Base-by-base conservation (phyloP, 2,113 vertebrate genomes). In the Nesoenas mayeri region DNA sequence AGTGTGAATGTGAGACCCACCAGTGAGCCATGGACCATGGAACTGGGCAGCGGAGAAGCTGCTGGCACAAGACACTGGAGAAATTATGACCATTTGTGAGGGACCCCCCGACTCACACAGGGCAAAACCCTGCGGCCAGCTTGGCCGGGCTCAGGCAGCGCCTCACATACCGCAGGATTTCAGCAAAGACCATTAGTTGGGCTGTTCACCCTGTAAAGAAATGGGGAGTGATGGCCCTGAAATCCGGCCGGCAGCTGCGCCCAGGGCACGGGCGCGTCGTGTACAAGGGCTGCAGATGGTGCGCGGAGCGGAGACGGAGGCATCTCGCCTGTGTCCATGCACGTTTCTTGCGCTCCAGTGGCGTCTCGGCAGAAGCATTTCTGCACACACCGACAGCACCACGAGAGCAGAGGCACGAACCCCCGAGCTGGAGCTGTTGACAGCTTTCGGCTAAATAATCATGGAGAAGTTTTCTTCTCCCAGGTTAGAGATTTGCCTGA, bases 241-340 rank as follows among this genome's bases (percentile, higher is more conserved):
- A n/a, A 53, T 10, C 38, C 71, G 47, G 66, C 4, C 2, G 42
- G 42, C 58, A 36, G 36, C 48, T 28, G 62, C 21, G 32, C 57
- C 26, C 19, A 0, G 0, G 6, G 54, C 5, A 9, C 4, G 42
- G 13, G 31, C 9, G 34, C 1, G 0, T 12, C 12, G 44, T 12
- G 48, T 36, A 5, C 24, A 24, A 11, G 38, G 31, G 20, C 28
- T 16, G 53, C 26, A 3, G 50, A 57, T 5, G 65, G n/a, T n/a
- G 87, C 8, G 3, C 10, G 4, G 70, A 57, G 56, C 0, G 0
- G 72, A 21, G 73, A 18, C 18, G 81, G 11, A 74, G 85, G 21
- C 34, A 17, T 57, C 77, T 8, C n/a, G 24, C 82, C 71, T 57
- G 47, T 16, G 70, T 11, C 0, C 0, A 0, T 4, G 11, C 32